Evolutionary conservation across 2,888 invertebrate genomes (phyloP).

Genomic region (Junonia oenone): DNA sequence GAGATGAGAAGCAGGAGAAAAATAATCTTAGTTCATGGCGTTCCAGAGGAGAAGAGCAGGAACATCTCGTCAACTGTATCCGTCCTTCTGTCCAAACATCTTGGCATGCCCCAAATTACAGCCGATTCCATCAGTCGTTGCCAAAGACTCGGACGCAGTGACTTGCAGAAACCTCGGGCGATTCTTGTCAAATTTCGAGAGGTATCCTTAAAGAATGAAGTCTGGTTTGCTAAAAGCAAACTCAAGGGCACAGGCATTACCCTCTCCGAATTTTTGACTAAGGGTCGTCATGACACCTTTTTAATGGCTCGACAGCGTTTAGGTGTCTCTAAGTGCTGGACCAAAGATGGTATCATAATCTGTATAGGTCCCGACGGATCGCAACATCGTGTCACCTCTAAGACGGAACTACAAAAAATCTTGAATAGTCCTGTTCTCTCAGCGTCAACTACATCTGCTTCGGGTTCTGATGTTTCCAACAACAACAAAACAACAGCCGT

Average conservation of each 20-base stretch:
- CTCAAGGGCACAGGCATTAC: conserved; percentile 15
- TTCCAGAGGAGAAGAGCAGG: background rate
- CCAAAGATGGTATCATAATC: conserved; percentile 12
- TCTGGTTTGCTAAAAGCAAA: conserved; percentile 14
- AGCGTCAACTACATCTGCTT: background rate
- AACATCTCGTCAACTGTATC: background rate
- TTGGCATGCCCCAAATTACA: background rate
- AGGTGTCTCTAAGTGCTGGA: conserved; percentile 19
- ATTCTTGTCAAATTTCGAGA: conserved; percentile 9
- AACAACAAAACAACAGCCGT: background rate
- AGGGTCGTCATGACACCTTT: conserved; percentile 10
- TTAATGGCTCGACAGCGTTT: conserved; percentile 11
- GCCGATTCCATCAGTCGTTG: no score
- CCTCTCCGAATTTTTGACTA: conserved; percentile 18
- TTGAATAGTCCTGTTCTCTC: background rate
- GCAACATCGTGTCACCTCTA: background rate
- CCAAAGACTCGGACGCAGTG: no score
- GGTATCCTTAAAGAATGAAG: background rate
- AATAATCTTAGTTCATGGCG: no score
- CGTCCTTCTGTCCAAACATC: background rate
- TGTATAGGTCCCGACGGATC: conserved; percentile 11
- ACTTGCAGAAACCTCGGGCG: background rate
- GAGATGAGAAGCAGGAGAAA: background rate
- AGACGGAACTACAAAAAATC: conserved; percentile 10
- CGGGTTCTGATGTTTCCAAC: background rate